These are phyloP conservation scores for Platycheirus rosarum DNA, from an alignment of 2,888 invertebrate species.

Conservation along the genomic window DNA sequence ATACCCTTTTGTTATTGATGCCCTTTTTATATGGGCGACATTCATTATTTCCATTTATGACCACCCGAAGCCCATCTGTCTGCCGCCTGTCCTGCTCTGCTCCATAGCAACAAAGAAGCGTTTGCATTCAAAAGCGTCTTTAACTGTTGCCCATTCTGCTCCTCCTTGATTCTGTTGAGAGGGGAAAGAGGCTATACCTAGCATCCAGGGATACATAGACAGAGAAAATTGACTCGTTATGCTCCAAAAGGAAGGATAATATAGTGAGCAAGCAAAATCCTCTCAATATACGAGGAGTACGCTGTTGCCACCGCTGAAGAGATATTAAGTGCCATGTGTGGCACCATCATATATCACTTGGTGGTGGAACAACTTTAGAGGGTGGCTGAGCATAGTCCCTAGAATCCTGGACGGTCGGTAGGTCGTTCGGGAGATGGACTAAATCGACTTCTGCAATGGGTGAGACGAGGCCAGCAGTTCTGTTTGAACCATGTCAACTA, in stretches of 20 bases:
- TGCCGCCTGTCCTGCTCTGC: too few relatives aligned
- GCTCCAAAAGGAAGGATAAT: slow-evolving; percentile 70
- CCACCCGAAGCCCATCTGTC: slow-evolving; percentile 22
- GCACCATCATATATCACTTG: slow-evolving; percentile 72
- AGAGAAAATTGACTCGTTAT: slow-evolving; percentile 72
- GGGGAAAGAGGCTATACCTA: too few relatives aligned
- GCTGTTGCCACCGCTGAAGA: slow-evolving; percentile 12
- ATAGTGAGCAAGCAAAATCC: slow-evolving; percentile 69
- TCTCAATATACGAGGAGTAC: slow-evolving; percentile 43
- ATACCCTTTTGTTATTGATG: too few relatives aligned
- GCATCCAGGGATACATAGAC: slow-evolving; percentile 65
- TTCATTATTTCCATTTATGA: slow-evolving; percentile 66
- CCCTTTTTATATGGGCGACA: slow-evolving; percentile 22
- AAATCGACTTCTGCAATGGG: slow-evolving; percentile 37
- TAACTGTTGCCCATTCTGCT: too few relatives aligned
- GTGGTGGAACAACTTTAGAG: slow-evolving; percentile 50
- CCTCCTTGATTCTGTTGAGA: not conserved
- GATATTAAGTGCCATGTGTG: too few relatives aligned
- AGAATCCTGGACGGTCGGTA: too few relatives aligned
- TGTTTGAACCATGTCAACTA: slow-evolving; percentile 65
- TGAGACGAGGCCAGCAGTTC: slow-evolving; percentile 11
- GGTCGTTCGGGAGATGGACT: too few relatives aligned
- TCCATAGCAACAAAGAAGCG: not conserved
- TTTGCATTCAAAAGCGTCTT: slow-evolving; percentile 58
- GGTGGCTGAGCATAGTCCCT: too few relatives aligned